Base-by-base conservation (phyloP, 2,113 vertebrate species). In the Calonectris borealis region DNA sequence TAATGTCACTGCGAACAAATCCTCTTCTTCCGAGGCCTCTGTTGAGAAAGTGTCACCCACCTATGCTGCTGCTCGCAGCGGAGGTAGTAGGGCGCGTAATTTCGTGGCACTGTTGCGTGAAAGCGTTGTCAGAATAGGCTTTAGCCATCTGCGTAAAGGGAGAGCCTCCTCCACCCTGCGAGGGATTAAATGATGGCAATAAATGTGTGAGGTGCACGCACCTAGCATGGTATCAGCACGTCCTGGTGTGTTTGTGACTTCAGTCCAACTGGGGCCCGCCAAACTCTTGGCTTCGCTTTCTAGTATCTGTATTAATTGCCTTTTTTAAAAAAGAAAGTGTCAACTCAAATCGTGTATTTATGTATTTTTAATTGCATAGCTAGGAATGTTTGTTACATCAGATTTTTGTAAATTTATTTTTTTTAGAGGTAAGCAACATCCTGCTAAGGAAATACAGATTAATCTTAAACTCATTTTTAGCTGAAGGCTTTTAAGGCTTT, bases 171-270 rank as follows among this genome's bases (percentile, higher is more conserved):
- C 48, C 10, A 3, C 61, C 65, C 62, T 7, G 40, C 1, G 15
- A 48, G 29, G 40, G 58, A 51, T 58, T 57, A 27, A 52, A 10
- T 20, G 32, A 31, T 44, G 81, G 70, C 66, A 31, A 11, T 71
- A 60, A 88, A 75, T 2, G 61, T 8, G 29, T 6, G 65, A 46
- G n/a, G 60, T 44, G 81, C 57, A 7, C 2, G 14, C 40, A 38
- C 71, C 40, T 9, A 16, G 21, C 55, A 0, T 2, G 13, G 58
- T 27, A 8, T 75, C 10, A 1, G 61, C 0, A 8, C 3, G 3
- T 52, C 38, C 42, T 20, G 65, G 1, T 36, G 19, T 13, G 25
- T 4, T 61, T 1, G 7, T 54, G n/a, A n/a, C 38, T 68, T 66
- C 0, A 8, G 20, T 60, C 29, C 44, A 17, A 19, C 13, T 49